Evolutionary conservation across 2,797 vertebrate species (phyloP), one percentile per base, ranked within the genome.

Genomic region (Melanotaenia trifasciata): DNA sequence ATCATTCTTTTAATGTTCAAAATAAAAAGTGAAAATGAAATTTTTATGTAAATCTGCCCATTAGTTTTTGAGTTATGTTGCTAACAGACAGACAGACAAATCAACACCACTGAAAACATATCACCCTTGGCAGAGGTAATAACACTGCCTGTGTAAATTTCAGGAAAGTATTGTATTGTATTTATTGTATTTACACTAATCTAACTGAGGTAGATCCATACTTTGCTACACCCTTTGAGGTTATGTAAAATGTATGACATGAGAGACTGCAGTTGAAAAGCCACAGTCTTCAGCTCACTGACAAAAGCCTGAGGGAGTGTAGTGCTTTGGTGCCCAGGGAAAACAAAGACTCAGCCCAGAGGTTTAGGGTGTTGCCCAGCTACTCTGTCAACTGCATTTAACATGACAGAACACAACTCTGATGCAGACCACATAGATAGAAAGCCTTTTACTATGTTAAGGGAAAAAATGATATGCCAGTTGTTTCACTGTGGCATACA

Each of bases 291-390:
- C 64, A 74, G 77, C 70, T 81, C 72, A 68, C 60, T 87, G 75
- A 89, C 83, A 80, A 67, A 72, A 74, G 78, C 78, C 72, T 67
- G 62, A 87, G 84, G 76, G 80, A 86, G 69, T 56, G 65, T 78
- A 81, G 83, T 61, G 58, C 84, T 81, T 63, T 73, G 76, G 87
- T 87, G 88, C 87, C 86, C 76, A 80, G 90, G 86, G 87, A 90
- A 92, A 91, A 92, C 89, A 90, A 87, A 88, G 89, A 91, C 82
- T 87, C 84, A 76, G 85, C 81, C 90, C 91, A 91, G 84, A 92
- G 89, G 89, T 94, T 94, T 93, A 90, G 93, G 93, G 92, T 93
- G 93, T 94, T 92, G 93, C 87, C 93, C 81, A 84, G 85, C 90
- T 81, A 59, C 38, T 89, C 91, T 93, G 94, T 95, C 93, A 93